Conservation (phyloP, 2,113 vertebrate genomes). For the Rhineura floridana region DNA sequence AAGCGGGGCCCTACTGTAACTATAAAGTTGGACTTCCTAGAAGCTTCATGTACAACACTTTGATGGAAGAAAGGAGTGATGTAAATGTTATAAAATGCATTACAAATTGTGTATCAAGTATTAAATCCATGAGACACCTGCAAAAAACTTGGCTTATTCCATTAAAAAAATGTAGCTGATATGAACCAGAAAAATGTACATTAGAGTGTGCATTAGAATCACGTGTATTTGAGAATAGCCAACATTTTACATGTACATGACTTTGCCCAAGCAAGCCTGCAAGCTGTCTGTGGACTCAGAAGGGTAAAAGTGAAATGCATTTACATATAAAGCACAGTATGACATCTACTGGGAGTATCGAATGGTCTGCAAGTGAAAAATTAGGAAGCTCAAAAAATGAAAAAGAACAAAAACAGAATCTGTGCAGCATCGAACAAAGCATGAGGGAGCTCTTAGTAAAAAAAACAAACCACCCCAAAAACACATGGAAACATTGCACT, state of each 20-base stretch:
- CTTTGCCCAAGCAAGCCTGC: slow-evolving; percentile 2
- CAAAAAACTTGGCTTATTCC: neutral
- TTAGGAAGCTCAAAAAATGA: neutral
- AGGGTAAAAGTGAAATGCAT: neutral
- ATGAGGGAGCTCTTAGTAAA: neutral
- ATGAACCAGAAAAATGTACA: neutral
- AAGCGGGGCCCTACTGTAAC: no score
- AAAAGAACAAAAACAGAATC: neutral
- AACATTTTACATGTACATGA: neutral
- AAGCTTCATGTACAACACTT: neutral
- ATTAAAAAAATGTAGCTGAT: neutral
- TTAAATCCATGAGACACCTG: neutral
- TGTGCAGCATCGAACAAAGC: neutral
- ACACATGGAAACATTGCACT: neutral
- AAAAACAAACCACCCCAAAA: neutral
- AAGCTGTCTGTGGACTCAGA: neutral
- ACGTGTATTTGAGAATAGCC: slow-evolving; percentile 19
- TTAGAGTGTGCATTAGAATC: neutral
- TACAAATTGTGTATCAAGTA: slow-evolving; percentile 3
- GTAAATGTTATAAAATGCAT: neutral
- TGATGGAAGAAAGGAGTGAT: neutral
- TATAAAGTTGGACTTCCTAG: neutral
- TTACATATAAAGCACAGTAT: neutral
- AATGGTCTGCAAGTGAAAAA: neutral
- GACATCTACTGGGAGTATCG: neutral